phyloP scores from a whole-genome alignment of 1,140 invertebrate species.

The Ptiloglossa arizonensis region DNA sequence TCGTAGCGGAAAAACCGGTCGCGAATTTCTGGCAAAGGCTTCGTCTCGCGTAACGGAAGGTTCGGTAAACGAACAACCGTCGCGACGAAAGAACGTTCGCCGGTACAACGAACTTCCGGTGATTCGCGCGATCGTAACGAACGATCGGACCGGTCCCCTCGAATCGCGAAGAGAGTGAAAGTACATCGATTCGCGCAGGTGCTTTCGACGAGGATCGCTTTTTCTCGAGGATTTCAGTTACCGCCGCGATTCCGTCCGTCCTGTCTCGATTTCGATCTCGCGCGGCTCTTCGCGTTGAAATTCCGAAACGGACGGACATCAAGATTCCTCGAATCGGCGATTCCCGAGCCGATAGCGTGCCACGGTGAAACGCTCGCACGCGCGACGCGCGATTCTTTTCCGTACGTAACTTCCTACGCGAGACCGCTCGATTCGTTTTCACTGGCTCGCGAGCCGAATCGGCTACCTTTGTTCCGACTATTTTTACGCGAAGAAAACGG shows the following conservation, averaged over 20 bases:
- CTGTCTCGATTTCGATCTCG: constrained; percentile 31
- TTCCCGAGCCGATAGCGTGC: neutral
- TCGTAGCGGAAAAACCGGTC: too few species aligned
- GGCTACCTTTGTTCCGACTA: neutral
- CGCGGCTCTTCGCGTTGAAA: neutral
- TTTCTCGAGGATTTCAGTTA: constrained; percentile 49
- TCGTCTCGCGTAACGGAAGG: too few species aligned
- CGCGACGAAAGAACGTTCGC: neutral
- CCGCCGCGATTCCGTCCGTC: constrained; percentile 5
- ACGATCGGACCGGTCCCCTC: constrained; percentile 6
- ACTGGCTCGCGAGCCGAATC: too few species aligned
- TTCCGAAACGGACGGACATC: neutral
- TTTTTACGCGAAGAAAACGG: neutral
- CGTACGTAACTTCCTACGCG: constrained; percentile 17
- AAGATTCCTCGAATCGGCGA: neutral
- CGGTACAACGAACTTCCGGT: constrained; percentile 10
- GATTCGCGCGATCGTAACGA: neutral
- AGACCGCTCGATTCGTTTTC: neutral
- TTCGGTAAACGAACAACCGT: neutral
- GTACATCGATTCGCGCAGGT: constrained; percentile 45
- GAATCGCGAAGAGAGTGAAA: constrained; percentile 63
- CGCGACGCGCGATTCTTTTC: neutral
- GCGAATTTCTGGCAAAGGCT: too few species aligned
- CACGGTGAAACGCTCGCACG: neutral
- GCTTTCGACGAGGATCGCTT: constrained; percentile 53